These are phyloP conservation scores for Carpatolechia fugitivella DNA, from an alignment of 2,888 invertebrate species.

Conservation along the genomic window DNA sequence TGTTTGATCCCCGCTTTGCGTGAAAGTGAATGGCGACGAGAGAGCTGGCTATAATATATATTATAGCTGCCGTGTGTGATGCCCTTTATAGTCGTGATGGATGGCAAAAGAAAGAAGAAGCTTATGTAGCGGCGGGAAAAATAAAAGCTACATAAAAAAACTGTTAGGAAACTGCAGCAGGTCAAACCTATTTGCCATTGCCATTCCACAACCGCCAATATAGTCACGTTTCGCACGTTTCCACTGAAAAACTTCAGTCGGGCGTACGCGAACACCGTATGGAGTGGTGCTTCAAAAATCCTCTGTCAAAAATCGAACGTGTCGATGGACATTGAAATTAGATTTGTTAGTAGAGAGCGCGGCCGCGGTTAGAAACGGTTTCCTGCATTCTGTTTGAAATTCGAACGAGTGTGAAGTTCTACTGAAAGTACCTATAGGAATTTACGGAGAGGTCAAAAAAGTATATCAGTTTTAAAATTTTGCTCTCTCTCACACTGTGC, in stretches of 20 bases:
- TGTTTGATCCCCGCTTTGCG: too few relatives aligned
- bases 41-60: too few relatives aligned
- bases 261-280: conserved; percentile 1
- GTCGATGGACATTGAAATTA: conserved; percentile 62
- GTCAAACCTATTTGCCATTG: background rate
- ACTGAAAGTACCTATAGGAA: background rate
- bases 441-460: background rate
- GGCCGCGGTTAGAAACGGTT: conserved; percentile 1
- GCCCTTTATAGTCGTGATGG: too few relatives aligned
- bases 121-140: too few relatives aligned
- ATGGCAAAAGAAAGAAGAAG: too few relatives aligned
- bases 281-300: conserved; percentile 56
- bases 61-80: too few relatives aligned
- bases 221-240: conserved; percentile 1
- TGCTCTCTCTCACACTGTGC: too few relatives aligned
- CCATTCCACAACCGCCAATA: background rate
- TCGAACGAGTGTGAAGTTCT: background rate
- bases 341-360: conserved; percentile 60
- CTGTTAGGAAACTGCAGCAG: too few relatives aligned
- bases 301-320: conserved; percentile 63
- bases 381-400: background rate
- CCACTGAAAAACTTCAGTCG: conserved; percentile 4
- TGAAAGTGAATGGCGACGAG: too few relatives aligned
- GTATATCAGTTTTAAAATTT: too few relatives aligned
- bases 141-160: too few relatives aligned